Evolutionary conservation across 2,888 invertebrate genomes (phyloP), one percentile per base, ranked within the genome.

Genomic region (Achlya flavicornis): DNA sequence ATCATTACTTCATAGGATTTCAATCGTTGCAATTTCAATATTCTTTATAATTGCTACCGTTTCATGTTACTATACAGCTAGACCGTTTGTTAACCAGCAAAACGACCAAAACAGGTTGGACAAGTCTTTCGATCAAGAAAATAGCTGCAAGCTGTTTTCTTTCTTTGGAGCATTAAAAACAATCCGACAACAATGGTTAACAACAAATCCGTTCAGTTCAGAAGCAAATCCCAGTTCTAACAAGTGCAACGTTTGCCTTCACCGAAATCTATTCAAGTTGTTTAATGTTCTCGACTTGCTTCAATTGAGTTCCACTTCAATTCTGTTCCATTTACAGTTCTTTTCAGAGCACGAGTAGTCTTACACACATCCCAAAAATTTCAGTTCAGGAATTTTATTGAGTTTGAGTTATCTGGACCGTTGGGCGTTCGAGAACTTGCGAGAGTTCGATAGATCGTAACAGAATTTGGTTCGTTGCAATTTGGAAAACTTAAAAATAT

Each of bases 251-350:
- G 64, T 66, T 64, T 66, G 69, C 61, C 62, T 63, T n/a, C 38
- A 63, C 57, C 43, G 48, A 65, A 67, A 64, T 64, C 63, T 63
- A 67, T 68, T 65, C 66, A 63, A 68, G 61, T 69, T 67, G 71
- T 65, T 69, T 65, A 69, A 69, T 68, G 71, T 68, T 64, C 64
- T 63, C 64, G 64, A 59, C 61, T 57, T 61, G 61, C 58, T 64
- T 43, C 64, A 62, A 69, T 66, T 62, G 64, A 64, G 63, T 64
- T 64, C 59, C 53, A 57, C 60, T 64, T 57, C 61, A 61, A 63
- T 57, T 64, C 43, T 59, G 61, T 26, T 64, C 63, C 57, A 53
- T 63, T 62, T 35, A 57, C 58, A 59, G 19, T 16, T 59, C 38
- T 33, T 59, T 59, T 53, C 53, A 59, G 16, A 58, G 58, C 58